Percentiles rank a stretch among this genome's conserved stretches.
Conservation (phyloP, 2,888 invertebrate species). For the Girardia tigrina region DNA sequence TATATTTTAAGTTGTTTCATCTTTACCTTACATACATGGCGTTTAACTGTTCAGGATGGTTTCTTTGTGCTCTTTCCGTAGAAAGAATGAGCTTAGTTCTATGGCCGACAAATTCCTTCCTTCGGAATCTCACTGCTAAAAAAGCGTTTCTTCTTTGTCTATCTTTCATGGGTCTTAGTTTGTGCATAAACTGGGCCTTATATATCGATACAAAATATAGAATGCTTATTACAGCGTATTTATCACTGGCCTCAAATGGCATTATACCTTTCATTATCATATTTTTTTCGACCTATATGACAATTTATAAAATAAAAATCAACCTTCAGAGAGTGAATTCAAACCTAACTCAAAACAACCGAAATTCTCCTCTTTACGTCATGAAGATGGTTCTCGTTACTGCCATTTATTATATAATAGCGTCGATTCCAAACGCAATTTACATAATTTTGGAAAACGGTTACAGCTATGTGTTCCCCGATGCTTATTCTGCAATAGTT, state of each 20-base stretch:
- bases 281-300: neutral
- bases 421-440: neutral
- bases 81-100: neutral
- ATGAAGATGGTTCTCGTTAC: neutral
- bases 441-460: neutral
- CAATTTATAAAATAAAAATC: neutral
- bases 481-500: neutral
- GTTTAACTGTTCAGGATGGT: neutral
- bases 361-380: neutral
- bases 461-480: neutral
- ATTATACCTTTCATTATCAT: neutral
- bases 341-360: no score
- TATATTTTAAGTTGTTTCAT: neutral
- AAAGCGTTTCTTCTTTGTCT: neutral
- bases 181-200: neutral
- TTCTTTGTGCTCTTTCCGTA: neutral
- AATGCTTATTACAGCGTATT: neutral
- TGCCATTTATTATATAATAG: neutral
- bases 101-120: neutral
- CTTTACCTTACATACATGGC: neutral
- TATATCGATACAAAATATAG: neutral
- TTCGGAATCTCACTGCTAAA: neutral
- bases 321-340: no score
- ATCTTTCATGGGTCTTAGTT: neutral
- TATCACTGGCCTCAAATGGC: neutral